These are phyloP conservation scores for Colletes latitarsis DNA, from an alignment of 1,140 invertebrate species.

Conservation along the genomic window DNA sequence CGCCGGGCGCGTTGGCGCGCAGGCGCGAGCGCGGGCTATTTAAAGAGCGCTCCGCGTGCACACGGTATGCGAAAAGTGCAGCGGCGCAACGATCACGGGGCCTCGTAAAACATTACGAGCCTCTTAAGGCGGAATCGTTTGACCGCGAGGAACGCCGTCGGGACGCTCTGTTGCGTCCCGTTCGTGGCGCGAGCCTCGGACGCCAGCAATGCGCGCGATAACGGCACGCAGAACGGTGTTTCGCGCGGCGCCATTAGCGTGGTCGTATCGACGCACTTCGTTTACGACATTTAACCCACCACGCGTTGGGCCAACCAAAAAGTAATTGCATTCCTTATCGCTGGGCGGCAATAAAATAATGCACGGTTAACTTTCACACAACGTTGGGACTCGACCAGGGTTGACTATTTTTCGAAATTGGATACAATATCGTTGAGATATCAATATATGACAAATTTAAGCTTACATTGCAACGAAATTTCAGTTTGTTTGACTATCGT, in stretches of 20 bases:
- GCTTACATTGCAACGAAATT: too few relatives aligned
- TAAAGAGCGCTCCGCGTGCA: slow-evolving; percentile 20
- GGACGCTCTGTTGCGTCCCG: background rate
- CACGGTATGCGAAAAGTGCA: slow-evolving; percentile 11
- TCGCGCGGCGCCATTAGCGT: background rate
- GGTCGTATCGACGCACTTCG: slow-evolving; percentile 7
- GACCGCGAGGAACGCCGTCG: background rate
- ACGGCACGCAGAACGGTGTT: slow-evolving; percentile 14
- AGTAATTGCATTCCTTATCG: too few relatives aligned
- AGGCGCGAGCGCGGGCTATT: slow-evolving; percentile 27
- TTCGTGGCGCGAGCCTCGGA: background rate
- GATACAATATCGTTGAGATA: too few relatives aligned
- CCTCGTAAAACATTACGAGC: slow-evolving; percentile 39
- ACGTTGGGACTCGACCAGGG: too few relatives aligned
- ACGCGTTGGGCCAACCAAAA: too few relatives aligned
- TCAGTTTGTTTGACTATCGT: too few relatives aligned
- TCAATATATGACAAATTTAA: too few relatives aligned
- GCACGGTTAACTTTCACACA: too few relatives aligned
- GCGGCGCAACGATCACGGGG: background rate
- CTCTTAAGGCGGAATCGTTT: background rate
- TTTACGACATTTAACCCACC: slow-evolving; percentile 1
- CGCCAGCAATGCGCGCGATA: slow-evolving; percentile 8
- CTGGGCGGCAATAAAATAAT: too few relatives aligned
- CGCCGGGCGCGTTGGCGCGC: slow-evolving; percentile 18
- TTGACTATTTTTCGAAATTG: too few relatives aligned